These are phyloP conservation scores for Bombylius discolor DNA, from an alignment of 2,888 invertebrate genomes.

Conservation along the genomic window DNA sequence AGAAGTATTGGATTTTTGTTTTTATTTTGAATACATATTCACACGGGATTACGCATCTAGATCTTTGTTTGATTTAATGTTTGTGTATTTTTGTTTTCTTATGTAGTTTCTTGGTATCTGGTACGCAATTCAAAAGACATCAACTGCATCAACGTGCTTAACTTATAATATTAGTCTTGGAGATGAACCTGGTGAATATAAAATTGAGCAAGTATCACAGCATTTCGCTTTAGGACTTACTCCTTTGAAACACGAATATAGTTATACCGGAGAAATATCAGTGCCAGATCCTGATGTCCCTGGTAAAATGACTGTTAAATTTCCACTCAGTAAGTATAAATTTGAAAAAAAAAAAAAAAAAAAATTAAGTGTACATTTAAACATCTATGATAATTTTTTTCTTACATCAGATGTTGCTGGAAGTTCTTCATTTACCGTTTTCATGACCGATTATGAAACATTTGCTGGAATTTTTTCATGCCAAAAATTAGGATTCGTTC, in stretches of 20 bases:
- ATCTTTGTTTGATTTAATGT: neutral
- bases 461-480: conserved; percentile 71
- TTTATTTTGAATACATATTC: no score
- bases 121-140: conserved; percentile 73
- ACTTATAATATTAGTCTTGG: conserved; percentile 63
- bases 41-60: no score
- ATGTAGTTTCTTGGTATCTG: conserved; percentile 61
- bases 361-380: neutral
- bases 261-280: conserved; percentile 57
- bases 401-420: conserved; percentile 52
- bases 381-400: neutral
- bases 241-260: conserved; percentile 65
- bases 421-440: conserved; percentile 57
- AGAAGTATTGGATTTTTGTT: no score
- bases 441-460: conserved; percentile 58
- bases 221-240: conserved; percentile 56
- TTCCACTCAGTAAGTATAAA: conserved; percentile 60
- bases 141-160: conserved; percentile 66
- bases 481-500: conserved; percentile 56
- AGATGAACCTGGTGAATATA: conserved; percentile 54
- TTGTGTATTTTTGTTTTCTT: neutral
- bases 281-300: conserved; percentile 51
- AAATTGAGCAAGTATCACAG: conserved; percentile 59
- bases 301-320: conserved; percentile 60
- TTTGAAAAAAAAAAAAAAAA: neutral